Conservation (phyloP, 2,888 invertebrate genomes). For the Rutpela maculata region DNA sequence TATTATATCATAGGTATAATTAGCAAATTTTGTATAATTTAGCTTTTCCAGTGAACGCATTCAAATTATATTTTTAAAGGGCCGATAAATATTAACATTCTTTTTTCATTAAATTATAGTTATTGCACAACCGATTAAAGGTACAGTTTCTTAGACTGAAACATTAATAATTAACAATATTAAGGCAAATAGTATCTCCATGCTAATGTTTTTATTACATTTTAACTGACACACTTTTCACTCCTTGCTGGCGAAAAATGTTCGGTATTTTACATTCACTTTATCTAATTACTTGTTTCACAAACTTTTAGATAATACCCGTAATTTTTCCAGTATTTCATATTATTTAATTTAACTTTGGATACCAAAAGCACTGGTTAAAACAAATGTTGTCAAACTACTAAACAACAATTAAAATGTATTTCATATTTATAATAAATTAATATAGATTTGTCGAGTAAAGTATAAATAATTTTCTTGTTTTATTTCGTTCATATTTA, state of each 20-base stretch:
- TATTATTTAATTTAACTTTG: neutral
- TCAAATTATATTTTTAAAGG: conserved; percentile 24
- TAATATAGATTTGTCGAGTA: conserved; percentile 66
- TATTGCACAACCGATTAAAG: neutral
- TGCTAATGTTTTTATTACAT: conserved; percentile 42
- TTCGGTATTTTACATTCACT: conserved; percentile 53
- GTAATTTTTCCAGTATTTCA: conserved; percentile 8
- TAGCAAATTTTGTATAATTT: conserved; percentile 42
- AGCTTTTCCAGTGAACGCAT: conserved; percentile 32
- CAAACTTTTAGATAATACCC: conserved; percentile 42
- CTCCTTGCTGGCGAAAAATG: conserved; percentile 37
- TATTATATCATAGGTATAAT: conserved; percentile 41
- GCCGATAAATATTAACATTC: conserved; percentile 10
- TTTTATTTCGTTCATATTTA: conserved; percentile 69
- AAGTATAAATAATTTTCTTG: conserved; percentile 66
- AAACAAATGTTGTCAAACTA: conserved; percentile 63
- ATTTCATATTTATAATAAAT: conserved; percentile 72
- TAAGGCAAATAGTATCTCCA: conserved; percentile 28
- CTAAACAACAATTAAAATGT: conserved; percentile 70
- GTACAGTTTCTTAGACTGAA: neutral
- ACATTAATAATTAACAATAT: neutral
- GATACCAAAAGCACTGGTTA: conserved; percentile 35
- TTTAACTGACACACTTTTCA: conserved; percentile 57
- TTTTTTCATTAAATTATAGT: conserved; percentile 17
- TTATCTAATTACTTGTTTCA: conserved; percentile 41